Percentiles rank a stretch among this genome's conserved stretches.
phyloP scores from a whole-genome alignment of 2,113 vertebrate genomes.

The Calypte anna region DNA sequence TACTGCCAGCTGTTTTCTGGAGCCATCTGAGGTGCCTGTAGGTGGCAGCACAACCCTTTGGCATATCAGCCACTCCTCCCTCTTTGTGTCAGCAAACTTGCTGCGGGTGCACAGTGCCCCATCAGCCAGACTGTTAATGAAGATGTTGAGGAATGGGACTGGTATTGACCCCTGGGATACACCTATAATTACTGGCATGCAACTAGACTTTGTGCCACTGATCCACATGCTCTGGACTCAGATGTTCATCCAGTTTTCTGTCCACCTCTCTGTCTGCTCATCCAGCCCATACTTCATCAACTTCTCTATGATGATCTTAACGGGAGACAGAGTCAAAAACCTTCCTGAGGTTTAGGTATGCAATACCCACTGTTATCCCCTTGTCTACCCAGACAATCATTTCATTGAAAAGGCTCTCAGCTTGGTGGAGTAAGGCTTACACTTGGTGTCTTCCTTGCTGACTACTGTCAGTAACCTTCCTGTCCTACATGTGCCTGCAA shows the following conservation, averaged over 20 bases:
- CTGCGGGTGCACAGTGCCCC: not conserved
- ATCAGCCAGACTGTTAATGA: not conserved
- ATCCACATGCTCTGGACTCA: rapidly evolving
- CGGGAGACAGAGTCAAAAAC: not conserved
- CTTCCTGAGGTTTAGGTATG: not conserved
- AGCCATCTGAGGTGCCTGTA: not conserved
- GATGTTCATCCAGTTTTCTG: not conserved
- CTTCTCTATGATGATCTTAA: not conserved
- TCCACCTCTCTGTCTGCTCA: too few species aligned
- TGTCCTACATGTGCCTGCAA: not conserved
- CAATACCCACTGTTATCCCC: not conserved
- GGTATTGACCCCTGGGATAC: not conserved
- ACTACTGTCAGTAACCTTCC: not conserved
- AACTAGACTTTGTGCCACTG: too few species aligned
- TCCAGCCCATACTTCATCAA: not conserved
- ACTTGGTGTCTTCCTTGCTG: not conserved
- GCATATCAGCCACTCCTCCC: not conserved
- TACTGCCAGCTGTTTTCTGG: not conserved
- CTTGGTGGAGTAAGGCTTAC: not conserved
- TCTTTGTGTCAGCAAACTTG: not conserved
- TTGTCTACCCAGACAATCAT: rapidly evolving
- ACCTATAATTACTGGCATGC: not conserved
- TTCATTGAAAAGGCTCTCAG: too few species aligned
- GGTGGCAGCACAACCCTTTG: not conserved
- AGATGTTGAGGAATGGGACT: not conserved